Evolutionary conservation across 2,113 vertebrate genomes (phyloP).

Genomic region (Vireo altiloquus): DNA sequence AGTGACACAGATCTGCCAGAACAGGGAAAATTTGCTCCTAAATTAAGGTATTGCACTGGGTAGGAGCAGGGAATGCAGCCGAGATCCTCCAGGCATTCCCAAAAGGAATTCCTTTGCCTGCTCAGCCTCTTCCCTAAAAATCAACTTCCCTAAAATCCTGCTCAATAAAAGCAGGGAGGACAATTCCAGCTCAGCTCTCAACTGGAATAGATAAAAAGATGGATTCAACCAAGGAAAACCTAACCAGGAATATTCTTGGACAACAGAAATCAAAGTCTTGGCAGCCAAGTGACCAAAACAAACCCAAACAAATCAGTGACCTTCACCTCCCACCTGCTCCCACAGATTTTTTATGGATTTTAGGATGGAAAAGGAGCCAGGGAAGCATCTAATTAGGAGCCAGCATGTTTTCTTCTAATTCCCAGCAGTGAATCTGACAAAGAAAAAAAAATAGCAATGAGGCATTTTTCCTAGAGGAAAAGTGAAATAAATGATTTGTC

Average conservation of each 20-base stretch:
- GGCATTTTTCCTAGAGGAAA: background rate
- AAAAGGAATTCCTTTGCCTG: background rate
- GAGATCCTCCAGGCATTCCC: background rate
- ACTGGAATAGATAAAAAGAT: background rate
- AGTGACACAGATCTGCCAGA: background rate
- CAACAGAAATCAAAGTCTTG: background rate
- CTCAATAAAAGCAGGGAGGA: background rate
- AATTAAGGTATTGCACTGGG: background rate
- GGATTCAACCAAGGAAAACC: background rate
- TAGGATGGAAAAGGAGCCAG: slow-evolving; percentile 79
- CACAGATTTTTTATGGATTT: slow-evolving; percentile 83
- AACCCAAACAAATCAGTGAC: slow-evolving; percentile 13
- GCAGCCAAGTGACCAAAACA: background rate
- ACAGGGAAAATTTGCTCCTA: background rate
- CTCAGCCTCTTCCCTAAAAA: background rate
- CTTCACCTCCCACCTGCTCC: slow-evolving; percentile 79
- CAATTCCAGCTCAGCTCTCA: background rate
- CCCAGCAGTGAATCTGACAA: slow-evolving; percentile 73
- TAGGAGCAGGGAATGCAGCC: background rate
- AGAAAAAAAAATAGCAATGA: slow-evolving; percentile 4
- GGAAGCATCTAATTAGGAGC: slow-evolving; percentile 81
- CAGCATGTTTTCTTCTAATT: slow-evolving; percentile 79
- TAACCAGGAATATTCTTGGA: background rate
- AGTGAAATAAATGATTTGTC: background rate
- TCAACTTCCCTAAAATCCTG: no score